A percentile compares a stretch with the other conserved stretches of the same genome.
Conservation (phyloP, 2,888 invertebrate genomes). For the Caenorhabditis uteleia region DNA sequence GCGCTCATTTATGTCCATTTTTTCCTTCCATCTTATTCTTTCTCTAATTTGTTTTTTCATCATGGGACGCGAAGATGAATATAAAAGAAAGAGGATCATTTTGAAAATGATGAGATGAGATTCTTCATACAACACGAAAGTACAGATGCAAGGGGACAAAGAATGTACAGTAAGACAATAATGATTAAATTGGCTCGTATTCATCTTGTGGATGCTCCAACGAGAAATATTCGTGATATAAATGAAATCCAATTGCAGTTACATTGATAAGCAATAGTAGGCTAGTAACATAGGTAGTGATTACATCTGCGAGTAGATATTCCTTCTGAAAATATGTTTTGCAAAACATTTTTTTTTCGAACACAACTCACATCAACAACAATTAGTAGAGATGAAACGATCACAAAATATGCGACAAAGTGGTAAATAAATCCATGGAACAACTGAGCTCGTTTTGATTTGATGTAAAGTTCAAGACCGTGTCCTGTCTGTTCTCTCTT, state of each 20-base stretch:
- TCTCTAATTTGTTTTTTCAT: too few relatives aligned
- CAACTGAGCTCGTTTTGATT: slow-evolving; percentile 25
- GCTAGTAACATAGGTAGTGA: slow-evolving; percentile 31
- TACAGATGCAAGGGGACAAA: too few relatives aligned
- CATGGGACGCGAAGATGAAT: too few relatives aligned
- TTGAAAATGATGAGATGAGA: too few relatives aligned
- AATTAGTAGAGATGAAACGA: slow-evolving; percentile 31
- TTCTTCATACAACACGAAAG: too few relatives aligned
- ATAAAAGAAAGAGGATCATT: too few relatives aligned
- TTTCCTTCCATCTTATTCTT: too few relatives aligned
- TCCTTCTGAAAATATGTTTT: slow-evolving; percentile 30
- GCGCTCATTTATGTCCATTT: too few relatives aligned
- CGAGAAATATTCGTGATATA: slow-evolving; percentile 42
- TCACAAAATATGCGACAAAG: slow-evolving; percentile 35
- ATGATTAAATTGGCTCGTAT: slow-evolving; percentile 36
- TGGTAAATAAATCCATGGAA: slow-evolving; percentile 43
- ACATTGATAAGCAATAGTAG: slow-evolving; percentile 35
- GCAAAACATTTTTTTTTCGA: neutral
- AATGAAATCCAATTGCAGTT: slow-evolving; percentile 26
- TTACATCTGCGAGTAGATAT: slow-evolving; percentile 24
- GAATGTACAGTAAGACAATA: too few relatives aligned
- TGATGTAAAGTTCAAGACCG: slow-evolving; percentile 7
- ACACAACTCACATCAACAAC: slow-evolving; percentile 19
- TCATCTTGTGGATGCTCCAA: slow-evolving; percentile 41
- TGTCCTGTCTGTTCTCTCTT: slow-evolving; percentile 16